A percentile compares a stretch with the other conserved stretches of the same genome.
Conservation (phyloP, 1,140 invertebrate species). For the Spodoptera frugiperda region DNA sequence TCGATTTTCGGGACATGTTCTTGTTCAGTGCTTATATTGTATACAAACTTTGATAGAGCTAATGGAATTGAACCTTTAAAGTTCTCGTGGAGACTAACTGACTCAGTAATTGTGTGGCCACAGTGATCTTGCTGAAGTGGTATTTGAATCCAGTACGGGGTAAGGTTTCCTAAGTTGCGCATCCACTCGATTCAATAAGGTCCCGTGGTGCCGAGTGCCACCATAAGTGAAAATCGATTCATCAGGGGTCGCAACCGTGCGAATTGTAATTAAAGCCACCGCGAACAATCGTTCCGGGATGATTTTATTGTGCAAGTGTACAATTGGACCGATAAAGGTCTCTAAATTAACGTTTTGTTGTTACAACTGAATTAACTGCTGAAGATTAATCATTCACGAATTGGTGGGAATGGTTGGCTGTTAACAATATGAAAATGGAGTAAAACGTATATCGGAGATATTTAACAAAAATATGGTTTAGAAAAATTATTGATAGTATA, state of each 20-base stretch:
- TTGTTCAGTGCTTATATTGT: too few relatives aligned
- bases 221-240: conserved; percentile 57
- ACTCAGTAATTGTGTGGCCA: not conserved
- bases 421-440: too few relatives aligned
- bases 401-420: not conserved
- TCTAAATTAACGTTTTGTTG: conserved; percentile 4
- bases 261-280: conserved; percentile 44
- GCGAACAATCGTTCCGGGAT: conserved; percentile 17
- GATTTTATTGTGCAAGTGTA: conserved; percentile 24
- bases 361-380: not conserved
- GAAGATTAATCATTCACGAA: not conserved
- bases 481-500: too few relatives aligned
- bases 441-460: too few relatives aligned
- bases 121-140: conserved; percentile 13
- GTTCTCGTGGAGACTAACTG: not conserved
- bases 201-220: conserved; percentile 48
- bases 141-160: not conserved
- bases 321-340: not conserved
- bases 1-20: too few relatives aligned
- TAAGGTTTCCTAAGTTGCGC: conserved; percentile 41
- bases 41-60: too few relatives aligned
- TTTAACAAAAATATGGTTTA: too few relatives aligned
- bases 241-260: conserved; percentile 35
- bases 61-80: too few relatives aligned
- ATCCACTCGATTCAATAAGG: conserved; percentile 47